Percentiles rank a stretch among this genome's conserved stretches.
phyloP scores from a whole-genome alignment of 2,888 invertebrate genomes.

The Seira sanloemensis region DNA sequence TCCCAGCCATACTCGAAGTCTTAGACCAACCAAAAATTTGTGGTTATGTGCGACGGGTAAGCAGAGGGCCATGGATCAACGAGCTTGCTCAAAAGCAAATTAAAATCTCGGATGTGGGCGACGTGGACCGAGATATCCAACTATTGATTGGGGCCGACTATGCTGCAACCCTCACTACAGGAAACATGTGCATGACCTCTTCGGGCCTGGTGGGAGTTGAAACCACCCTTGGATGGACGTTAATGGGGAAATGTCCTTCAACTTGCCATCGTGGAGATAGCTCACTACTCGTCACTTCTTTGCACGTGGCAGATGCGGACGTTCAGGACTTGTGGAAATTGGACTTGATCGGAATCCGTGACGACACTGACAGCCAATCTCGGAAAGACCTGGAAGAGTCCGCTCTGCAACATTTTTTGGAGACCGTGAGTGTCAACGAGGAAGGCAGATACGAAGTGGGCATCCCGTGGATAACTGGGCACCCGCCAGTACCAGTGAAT shows the following conservation, averaged over 20 bases:
- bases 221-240: conserved; percentile 44
- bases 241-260: conserved; percentile 27
- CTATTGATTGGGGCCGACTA: conserved; percentile 39
- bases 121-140: conserved; percentile 4
- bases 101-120: neutral
- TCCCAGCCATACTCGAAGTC: no score
- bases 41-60: no score
- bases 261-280: neutral
- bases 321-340: conserved; percentile 46
- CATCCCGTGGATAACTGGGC: neutral
- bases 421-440: conserved; percentile 74
- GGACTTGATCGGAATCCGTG: conserved; percentile 51
- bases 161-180: conserved; percentile 21
- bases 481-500: neutral
- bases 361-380: conserved; percentile 50
- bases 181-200: neutral
- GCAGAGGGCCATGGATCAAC: conserved; percentile 21
- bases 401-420: conserved; percentile 31
- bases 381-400: conserved; percentile 22
- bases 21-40: no score
- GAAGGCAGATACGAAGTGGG: neutral
- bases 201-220: conserved; percentile 34
- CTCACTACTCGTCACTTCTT: neutral
- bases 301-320: neutral
- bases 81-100: neutral